These are phyloP conservation scores for Hypomecis atomaria DNA, from an alignment of 2,888 invertebrate species.

Conservation along the genomic window DNA sequence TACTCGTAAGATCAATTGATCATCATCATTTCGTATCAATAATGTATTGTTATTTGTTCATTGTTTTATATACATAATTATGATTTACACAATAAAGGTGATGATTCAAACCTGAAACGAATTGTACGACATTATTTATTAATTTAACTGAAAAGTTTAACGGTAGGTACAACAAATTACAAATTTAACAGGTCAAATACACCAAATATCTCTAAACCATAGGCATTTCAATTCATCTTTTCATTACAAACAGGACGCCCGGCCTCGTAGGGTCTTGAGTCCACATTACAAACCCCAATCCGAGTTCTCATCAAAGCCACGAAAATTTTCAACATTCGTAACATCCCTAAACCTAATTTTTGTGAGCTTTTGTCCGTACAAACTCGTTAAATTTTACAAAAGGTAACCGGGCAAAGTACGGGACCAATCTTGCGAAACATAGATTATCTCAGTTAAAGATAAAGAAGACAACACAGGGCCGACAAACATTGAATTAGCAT, in stretches of 20 bases:
- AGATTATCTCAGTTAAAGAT: constrained; percentile 65
- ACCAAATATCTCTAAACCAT: constrained; percentile 1
- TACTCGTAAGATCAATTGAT: too few species aligned
- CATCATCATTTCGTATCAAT: too few species aligned
- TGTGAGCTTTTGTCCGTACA: constrained; percentile 57
- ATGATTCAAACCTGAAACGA: too few species aligned
- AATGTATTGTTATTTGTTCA: too few species aligned
- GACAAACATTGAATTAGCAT: constrained; percentile 72
- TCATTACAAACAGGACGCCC: constrained; percentile 1
- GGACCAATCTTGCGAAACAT: constrained; percentile 66
- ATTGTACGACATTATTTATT: too few species aligned
- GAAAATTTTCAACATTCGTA: constrained; percentile 46
- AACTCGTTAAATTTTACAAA: constrained; percentile 69
- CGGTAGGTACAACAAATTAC: too few species aligned
- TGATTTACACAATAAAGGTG: too few species aligned
- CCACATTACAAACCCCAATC: constrained; percentile 34
- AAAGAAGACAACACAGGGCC: constrained; percentile 59
- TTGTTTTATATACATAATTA: too few species aligned
- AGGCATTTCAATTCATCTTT: constrained; percentile 8
- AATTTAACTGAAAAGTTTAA: too few species aligned
- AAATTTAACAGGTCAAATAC: neutral
- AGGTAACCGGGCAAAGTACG: constrained; percentile 57
- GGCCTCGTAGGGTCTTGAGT: constrained; percentile 18
- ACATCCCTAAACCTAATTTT: constrained; percentile 54
- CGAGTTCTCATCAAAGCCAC: constrained; percentile 23